phyloP scores from a whole-genome alignment of 2,888 invertebrate species.

The Euzophera pinguis region DNA sequence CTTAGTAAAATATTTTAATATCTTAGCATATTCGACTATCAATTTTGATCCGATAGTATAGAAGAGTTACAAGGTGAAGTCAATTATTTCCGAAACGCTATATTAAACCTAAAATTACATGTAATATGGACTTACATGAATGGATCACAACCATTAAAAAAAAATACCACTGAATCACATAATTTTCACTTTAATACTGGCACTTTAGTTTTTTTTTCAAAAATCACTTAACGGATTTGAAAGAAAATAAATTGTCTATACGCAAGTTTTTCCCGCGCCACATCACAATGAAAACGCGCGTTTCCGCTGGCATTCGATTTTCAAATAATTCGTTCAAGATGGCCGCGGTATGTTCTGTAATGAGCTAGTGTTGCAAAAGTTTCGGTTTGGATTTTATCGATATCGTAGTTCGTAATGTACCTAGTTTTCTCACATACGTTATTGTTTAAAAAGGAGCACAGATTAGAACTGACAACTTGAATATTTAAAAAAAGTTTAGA shows the following conservation, averaged over 20 bases:
- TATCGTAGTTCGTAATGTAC: background rate
- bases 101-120: background rate
- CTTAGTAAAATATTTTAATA: no score
- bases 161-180: constrained; percentile 11
- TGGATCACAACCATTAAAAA: constrained; percentile 5
- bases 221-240: constrained; percentile 15
- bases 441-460: no score
- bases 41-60: background rate
- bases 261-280: constrained; percentile 41
- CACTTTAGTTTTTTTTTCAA: background rate
- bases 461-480: background rate
- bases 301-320: constrained; percentile 63
- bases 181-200: constrained; percentile 2
- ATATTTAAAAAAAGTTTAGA: no score
- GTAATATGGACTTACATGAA: constrained; percentile 11
- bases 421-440: background rate
- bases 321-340: constrained; percentile 72
- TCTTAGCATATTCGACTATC: no score
- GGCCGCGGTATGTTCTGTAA: constrained; percentile 54
- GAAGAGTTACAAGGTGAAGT: background rate
- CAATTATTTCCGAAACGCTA: constrained; percentile 3
- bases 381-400: constrained; percentile 29
- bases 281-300: constrained; percentile 42
- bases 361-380: constrained; percentile 42
- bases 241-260: constrained; percentile 16